A percentile compares a stretch with the other conserved stretches of the same genome.
Evolutionary conservation across 2,888 invertebrate genomes (phyloP).

Genomic region (Conops quadrifasciatus): DNA sequence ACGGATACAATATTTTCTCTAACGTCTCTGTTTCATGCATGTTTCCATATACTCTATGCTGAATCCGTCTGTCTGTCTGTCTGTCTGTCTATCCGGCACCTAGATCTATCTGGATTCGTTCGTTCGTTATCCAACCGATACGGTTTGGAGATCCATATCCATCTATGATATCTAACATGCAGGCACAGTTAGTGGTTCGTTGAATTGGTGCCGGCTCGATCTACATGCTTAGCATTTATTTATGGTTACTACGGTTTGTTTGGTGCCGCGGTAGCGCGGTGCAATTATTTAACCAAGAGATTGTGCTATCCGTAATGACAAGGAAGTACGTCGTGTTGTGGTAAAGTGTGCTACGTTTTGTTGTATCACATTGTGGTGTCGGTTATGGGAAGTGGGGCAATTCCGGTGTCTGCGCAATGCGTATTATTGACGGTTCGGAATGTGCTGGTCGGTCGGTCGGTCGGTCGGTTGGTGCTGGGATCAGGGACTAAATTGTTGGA

Average conservation of each 20-base stretch:
- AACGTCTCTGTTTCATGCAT: too few species aligned
- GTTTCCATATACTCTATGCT: too few species aligned
- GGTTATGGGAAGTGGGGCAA: neutral
- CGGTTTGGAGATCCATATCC: neutral
- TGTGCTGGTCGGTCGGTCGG: neutral
- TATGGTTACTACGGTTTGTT: neutral
- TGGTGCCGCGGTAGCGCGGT: neutral
- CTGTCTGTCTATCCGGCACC: neutral
- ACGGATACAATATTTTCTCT: neutral
- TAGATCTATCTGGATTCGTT: neutral
- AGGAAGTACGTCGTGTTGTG: conserved; percentile 2
- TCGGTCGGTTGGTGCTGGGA: neutral
- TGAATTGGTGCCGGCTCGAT: neutral
- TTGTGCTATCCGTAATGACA: neutral
- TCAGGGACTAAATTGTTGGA: neutral
- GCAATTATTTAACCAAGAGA: neutral
- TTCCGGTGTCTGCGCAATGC: neutral
- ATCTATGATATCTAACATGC: neutral
- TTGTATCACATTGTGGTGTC: neutral
- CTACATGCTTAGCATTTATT: conserved; percentile 5
- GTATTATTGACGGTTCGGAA: neutral
- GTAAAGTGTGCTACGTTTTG: neutral
- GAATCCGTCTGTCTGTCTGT: neutral
- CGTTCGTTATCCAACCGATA: neutral
- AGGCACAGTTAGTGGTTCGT: neutral